Evolutionary conservation across 2,888 invertebrate genomes (phyloP).

Genomic region (Crioceris asparagi): DNA sequence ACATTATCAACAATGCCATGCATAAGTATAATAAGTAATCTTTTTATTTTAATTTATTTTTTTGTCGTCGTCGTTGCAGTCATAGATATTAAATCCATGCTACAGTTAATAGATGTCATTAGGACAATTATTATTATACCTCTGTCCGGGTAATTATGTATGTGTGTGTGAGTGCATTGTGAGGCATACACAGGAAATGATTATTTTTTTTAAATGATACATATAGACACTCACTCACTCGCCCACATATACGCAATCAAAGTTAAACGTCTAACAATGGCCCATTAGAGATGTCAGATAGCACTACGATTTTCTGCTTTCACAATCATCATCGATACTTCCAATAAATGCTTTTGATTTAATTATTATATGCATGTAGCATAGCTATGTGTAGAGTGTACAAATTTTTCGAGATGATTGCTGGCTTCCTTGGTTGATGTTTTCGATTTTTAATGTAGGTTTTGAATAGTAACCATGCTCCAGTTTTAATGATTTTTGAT

Average conservation of each 20-base stretch:
- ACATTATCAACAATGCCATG: too few species aligned
- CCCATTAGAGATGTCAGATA: conserved; percentile 37
- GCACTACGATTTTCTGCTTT: conserved; percentile 33
- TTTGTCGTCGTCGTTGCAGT: too few species aligned
- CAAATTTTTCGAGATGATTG: too few species aligned
- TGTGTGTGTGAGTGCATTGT: conserved; percentile 29
- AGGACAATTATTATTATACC: conserved; percentile 39
- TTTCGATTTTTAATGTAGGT: too few species aligned
- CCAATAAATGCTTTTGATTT: conserved; percentile 30
- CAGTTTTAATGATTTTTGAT: too few species aligned
- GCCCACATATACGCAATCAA: conserved; percentile 40
- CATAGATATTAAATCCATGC: conserved; percentile 15
- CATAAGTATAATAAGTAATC: too few species aligned
- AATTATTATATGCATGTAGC: too few species aligned
- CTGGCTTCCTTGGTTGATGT: too few species aligned
- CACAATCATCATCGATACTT: conserved; percentile 32
- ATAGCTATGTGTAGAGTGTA: too few species aligned
- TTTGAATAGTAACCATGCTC: too few species aligned
- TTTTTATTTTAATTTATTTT: too few species aligned
- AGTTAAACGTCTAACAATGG: conserved; percentile 40
- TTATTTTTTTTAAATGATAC: conserved; percentile 40
- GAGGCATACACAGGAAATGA: conserved; percentile 39
- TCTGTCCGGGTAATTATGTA: conserved; percentile 39
- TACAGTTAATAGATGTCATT: conserved; percentile 37
- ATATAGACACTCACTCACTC: too few species aligned